These are phyloP conservation scores for Notamacropus eugenii DNA, from an alignment of 2,797 vertebrate genomes.

Conservation along the genomic window DNA sequence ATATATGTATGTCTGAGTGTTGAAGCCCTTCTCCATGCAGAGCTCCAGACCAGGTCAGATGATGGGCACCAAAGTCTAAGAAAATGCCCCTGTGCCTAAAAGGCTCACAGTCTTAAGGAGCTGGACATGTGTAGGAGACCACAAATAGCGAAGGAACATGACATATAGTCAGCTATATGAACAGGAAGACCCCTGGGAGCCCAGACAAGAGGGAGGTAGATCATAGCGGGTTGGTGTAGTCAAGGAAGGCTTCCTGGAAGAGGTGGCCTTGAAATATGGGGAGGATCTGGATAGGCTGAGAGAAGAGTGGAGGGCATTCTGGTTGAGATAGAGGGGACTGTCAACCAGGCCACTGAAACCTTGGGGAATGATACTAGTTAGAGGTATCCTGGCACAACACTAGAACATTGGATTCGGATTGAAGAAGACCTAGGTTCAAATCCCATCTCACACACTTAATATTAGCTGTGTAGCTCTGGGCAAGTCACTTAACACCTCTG, in stretches of 20 bases:
- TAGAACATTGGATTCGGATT: too few species aligned
- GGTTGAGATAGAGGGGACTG: background rate
- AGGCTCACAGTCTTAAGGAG: too few species aligned
- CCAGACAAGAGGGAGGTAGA: background rate
- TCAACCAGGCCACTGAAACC: background rate
- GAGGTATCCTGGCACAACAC: too few species aligned
- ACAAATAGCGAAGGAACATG: background rate
- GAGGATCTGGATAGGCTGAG: background rate
- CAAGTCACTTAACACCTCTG: background rate
- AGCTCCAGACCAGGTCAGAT: background rate
- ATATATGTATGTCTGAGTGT: background rate
- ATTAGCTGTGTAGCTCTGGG: background rate
- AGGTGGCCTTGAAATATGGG: background rate
- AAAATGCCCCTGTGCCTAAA: background rate
- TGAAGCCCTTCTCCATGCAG: background rate
- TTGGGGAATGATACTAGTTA: too few species aligned
- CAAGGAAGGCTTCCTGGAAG: background rate
- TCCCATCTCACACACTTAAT: background rate
- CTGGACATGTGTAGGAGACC: background rate
- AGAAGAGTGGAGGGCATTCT: too few species aligned
- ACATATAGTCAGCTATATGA: background rate
- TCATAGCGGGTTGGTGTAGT: rapidly evolving
- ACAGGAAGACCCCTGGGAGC: background rate
- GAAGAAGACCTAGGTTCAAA: background rate
- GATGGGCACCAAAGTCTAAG: background rate